Conservation (phyloP, 1,140 invertebrate genomes). For the Drosophila baimaii region DNA sequence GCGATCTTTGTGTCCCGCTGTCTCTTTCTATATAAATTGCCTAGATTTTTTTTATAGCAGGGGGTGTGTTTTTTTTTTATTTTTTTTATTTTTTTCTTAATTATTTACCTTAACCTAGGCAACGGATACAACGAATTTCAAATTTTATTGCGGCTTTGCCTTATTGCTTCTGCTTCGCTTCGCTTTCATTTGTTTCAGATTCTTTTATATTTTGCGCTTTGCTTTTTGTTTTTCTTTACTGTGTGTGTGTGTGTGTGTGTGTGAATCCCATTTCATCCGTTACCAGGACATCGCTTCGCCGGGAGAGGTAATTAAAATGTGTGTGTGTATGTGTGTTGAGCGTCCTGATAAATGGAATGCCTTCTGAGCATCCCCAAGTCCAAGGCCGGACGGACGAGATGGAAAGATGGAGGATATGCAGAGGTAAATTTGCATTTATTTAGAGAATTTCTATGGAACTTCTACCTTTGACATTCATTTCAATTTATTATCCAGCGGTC, state of each 20-base stretch:
- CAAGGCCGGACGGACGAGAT: neutral
- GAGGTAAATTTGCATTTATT: constrained; percentile 26
- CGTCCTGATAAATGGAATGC: constrained; percentile 21
- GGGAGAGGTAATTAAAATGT: constrained; percentile 37
- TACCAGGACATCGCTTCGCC: constrained; percentile 30
- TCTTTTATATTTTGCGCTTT: constrained; percentile 3
- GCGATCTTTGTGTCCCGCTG: neutral
- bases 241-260: neutral
- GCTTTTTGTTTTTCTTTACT: neutral
- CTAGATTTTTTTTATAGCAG: constrained; percentile 6
- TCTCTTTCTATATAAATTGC: neutral
- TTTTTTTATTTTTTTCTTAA: too few relatives aligned
- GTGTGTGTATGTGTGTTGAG: constrained; percentile 2
- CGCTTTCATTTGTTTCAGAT: constrained; percentile 27
- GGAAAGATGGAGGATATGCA: neutral
- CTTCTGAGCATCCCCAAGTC: neutral
- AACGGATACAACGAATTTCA: constrained; percentile 48
- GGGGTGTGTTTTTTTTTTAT: constrained; percentile 32
- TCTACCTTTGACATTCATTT: constrained; percentile 8
- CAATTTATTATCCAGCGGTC: constrained; percentile 10
- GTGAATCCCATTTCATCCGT: constrained; percentile 35
- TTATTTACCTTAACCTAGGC: constrained; percentile 70
- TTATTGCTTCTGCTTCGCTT: constrained; percentile 38
- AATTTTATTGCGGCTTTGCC: constrained; percentile 50
- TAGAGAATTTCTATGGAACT: constrained; percentile 7